phyloP scores from a whole-genome alignment of 2,113 vertebrate genomes.

The Hydropotes inermis region DNA sequence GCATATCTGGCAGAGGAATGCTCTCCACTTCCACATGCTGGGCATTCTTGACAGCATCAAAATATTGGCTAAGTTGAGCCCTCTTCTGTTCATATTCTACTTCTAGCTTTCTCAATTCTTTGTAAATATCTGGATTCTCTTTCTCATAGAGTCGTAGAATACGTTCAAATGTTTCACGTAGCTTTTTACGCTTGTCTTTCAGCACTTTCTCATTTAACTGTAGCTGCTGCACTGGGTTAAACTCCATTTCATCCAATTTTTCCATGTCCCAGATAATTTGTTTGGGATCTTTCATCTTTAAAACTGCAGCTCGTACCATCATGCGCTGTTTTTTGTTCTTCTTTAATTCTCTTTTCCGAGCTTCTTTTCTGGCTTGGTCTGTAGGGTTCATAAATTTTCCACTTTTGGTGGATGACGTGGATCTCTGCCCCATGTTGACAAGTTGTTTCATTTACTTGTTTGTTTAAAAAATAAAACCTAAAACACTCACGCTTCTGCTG shows the following conservation, averaged over 20 bases:
- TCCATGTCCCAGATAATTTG: too few relatives aligned
- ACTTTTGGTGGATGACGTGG: constrained; percentile 99
- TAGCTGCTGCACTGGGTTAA: too few relatives aligned
- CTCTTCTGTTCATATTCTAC: constrained; percentile 96
- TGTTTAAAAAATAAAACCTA: constrained; percentile 15
- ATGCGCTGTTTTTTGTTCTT: constrained; percentile 99
- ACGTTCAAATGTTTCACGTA: too few relatives aligned
- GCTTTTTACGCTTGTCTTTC: too few relatives aligned
- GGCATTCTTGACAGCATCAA: constrained; percentile 95
- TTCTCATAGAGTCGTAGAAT: too few relatives aligned
- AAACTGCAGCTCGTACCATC: too few relatives aligned
- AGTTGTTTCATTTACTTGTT: constrained; percentile 50
- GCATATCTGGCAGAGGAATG: constrained; percentile 98
- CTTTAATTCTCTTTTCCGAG: constrained; percentile 96
- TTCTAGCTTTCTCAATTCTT: too few relatives aligned
- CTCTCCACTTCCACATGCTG: constrained; percentile 98
- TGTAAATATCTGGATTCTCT: too few relatives aligned
- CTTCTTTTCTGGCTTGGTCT: constrained; percentile 98
- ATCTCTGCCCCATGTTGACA: constrained; percentile 93
- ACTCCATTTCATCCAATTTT: too few relatives aligned
- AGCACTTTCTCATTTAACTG: too few relatives aligned
- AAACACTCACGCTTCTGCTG: not conserved
- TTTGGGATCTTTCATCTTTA: too few relatives aligned
- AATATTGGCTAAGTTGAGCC: constrained; percentile 95
- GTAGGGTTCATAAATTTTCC: constrained; percentile 99